Percentiles rank a stretch among this genome's conserved stretches.
phyloP scores from a whole-genome alignment of 1,140 invertebrate genomes.

The Phocides pigmalion region DNA sequence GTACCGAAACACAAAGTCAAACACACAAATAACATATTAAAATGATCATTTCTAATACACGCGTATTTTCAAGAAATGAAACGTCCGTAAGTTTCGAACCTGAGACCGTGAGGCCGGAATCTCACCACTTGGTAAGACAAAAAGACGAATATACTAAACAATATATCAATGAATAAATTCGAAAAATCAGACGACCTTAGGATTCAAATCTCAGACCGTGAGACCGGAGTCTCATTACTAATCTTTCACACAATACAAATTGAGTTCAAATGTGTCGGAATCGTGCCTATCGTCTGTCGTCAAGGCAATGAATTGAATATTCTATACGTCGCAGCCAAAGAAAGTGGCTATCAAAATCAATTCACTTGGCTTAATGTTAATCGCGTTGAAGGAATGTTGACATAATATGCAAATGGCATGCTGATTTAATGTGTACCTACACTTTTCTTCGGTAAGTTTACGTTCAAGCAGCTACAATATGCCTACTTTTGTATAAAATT shows the following conservation, averaged over 20 bases:
- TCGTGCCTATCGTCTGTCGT: neutral
- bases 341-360: constrained; percentile 26
- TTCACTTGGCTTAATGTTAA: constrained; percentile 17
- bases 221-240: neutral
- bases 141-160: no score
- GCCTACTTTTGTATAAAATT: neutral
- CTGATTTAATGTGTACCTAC: neutral
- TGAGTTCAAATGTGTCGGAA: neutral
- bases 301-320: constrained; percentile 18
- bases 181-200: no score
- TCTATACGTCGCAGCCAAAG: constrained; percentile 12
- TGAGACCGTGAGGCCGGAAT: no score
- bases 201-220: neutral
- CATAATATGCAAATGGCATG: constrained; percentile 23
- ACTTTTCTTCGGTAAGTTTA: constrained; percentile 1
- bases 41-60: no score
- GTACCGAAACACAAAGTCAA: no score
- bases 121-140: no score
- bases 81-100: no score
- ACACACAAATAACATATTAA: no score
- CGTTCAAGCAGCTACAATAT: neutral
- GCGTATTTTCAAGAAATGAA: no score
- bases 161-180: no score
- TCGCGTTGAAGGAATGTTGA: constrained; percentile 26
- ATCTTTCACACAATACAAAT: constrained; percentile 1